Percentiles rank a stretch among this genome's conserved stretches.
phyloP scores from a whole-genome alignment of 2,888 invertebrate species.

The Agapostemon virescens region DNA sequence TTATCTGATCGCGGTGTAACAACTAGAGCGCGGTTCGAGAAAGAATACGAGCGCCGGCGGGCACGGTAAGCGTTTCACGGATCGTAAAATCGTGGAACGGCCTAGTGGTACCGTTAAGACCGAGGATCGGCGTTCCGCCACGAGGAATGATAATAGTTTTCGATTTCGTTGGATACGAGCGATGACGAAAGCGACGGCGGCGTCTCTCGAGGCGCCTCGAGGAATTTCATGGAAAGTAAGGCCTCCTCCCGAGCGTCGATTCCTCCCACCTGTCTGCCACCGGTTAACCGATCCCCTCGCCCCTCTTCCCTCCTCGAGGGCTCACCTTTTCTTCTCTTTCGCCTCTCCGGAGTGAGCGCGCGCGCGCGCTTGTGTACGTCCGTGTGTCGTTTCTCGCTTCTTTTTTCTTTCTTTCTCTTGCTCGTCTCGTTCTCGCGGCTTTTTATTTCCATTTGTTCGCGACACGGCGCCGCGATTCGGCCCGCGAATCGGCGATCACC shows the following conservation, averaged over 20 bases:
- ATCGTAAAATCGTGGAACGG: conserved; percentile 13
- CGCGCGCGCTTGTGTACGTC: neutral
- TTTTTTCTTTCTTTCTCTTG: neutral
- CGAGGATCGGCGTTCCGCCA: neutral
- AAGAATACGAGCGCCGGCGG: neutral
- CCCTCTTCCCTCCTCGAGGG: conserved; percentile 49
- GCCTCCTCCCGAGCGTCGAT: conserved; percentile 47
- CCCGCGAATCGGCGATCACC: neutral
- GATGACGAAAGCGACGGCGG: conserved; percentile 64
- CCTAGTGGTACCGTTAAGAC: conserved; percentile 23
- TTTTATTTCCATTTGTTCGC: neutral
- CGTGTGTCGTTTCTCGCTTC: neutral
- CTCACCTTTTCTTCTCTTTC: conserved; percentile 17
- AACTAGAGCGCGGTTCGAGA: neutral
- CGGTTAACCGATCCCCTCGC: conserved; percentile 53
- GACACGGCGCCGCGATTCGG: neutral
- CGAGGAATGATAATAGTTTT: conserved; percentile 51
- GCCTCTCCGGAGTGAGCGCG: no score
- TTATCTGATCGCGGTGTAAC: neutral
- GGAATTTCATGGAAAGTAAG: conserved; percentile 66
- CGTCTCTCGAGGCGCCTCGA: conserved; percentile 51
- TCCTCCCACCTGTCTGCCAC: conserved; percentile 35
- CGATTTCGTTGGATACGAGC: conserved; percentile 57
- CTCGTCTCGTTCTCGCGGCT: neutral
- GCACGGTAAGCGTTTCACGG: neutral